Evolutionary conservation across 2,888 invertebrate species (phyloP).

Genomic region (Thecophora atra): DNA sequence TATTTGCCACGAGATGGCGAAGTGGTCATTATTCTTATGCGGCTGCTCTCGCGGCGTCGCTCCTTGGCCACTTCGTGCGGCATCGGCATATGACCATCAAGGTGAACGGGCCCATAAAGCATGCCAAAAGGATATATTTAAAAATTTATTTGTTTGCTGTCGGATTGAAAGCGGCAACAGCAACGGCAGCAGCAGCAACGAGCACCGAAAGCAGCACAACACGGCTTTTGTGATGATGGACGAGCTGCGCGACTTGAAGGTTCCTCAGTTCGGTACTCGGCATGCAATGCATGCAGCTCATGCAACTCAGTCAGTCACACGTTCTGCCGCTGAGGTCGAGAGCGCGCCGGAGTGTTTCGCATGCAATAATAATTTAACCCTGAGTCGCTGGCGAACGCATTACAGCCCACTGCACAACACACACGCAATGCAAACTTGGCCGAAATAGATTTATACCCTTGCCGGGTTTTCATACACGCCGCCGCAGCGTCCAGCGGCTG

Average conservation of each 20-base stretch:
- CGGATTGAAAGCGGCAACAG: constrained; percentile 19
- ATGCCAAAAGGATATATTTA: constrained; percentile 37
- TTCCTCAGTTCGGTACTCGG: background rate
- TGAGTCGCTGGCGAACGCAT: constrained; percentile 25
- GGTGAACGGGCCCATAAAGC: constrained; percentile 39
- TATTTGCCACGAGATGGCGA: constrained; percentile 66
- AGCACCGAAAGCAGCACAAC: constrained; percentile 1
- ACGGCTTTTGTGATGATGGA: constrained; percentile 25
- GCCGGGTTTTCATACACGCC: constrained; percentile 54
- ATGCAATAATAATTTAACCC: constrained; percentile 2
- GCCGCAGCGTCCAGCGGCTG: background rate
- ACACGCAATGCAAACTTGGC: constrained; percentile 34
- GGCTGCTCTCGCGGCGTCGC: background rate
- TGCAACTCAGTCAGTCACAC: background rate
- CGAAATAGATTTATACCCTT: constrained; percentile 55
- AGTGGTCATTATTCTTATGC: constrained; percentile 64
- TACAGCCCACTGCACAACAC: constrained; percentile 15
- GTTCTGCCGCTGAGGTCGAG: constrained; percentile 1
- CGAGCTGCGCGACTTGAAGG: constrained; percentile 11
- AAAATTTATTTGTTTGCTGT: constrained; percentile 34
- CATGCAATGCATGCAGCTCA: background rate
- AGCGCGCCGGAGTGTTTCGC: background rate
- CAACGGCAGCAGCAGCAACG: constrained; percentile 9
- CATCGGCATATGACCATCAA: constrained; percentile 34
- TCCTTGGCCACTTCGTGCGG: background rate